A percentile compares a stretch with the other conserved stretches of the same genome.
Evolutionary conservation across 2,113 vertebrate genomes (phyloP).

Genomic region (Strix uralensis): DNA sequence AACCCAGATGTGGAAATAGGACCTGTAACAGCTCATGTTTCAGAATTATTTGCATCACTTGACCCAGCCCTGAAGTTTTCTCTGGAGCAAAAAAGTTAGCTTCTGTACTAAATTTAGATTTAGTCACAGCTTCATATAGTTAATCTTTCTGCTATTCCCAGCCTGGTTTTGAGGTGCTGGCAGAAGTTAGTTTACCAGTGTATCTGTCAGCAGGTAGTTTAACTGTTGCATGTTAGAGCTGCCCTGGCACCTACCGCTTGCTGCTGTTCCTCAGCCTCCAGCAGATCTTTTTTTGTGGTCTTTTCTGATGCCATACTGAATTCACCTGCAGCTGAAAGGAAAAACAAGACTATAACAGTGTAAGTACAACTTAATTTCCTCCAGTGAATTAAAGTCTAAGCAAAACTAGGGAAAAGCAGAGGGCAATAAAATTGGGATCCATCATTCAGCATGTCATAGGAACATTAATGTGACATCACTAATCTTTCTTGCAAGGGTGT

Average conservation of each 20-base stretch:
- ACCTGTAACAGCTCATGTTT: not conserved
- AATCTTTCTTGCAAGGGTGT: not conserved
- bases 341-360: not conserved
- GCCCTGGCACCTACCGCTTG: slow-evolving; percentile 23
- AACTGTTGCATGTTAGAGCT: not conserved
- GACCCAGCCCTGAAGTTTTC: not conserved
- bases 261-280: slow-evolving; percentile 34
- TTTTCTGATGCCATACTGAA: slow-evolving; percentile 34
- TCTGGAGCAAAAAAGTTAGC: not conserved
- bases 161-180: not conserved
- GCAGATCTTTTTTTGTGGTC: not conserved
- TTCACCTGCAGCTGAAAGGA: slow-evolving; percentile 22
- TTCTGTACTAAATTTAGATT: not conserved
- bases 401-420: not conserved
- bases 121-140: not conserved
- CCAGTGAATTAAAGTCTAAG: not conserved
- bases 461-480: not conserved
- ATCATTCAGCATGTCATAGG: not conserved
- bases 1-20: not conserved
- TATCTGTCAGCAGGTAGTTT: not conserved
- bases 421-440: not conserved
- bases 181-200: not conserved
- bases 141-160: not conserved
- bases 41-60: not conserved
- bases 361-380: not conserved